Percentiles rank a stretch among this genome's conserved stretches.
Evolutionary conservation across 2,113 vertebrate genomes (phyloP).

Genomic region (Trachemys scripta): DNA sequence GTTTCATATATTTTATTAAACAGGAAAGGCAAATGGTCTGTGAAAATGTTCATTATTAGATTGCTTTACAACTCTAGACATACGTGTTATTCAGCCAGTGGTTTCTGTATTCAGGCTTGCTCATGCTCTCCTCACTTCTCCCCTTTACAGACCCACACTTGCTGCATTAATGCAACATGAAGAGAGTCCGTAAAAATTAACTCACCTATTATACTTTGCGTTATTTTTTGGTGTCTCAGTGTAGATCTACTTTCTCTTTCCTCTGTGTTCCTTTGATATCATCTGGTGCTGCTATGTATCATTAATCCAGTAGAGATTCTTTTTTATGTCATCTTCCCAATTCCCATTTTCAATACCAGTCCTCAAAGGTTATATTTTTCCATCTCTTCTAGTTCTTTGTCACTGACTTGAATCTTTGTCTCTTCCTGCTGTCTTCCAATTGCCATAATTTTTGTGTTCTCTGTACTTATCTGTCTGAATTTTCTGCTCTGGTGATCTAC

Average conservation of each 20-base stretch:
- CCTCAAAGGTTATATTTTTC: too few relatives aligned
- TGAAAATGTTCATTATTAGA: not conserved
- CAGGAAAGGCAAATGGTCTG: not conserved
- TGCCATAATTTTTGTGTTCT: too few relatives aligned
- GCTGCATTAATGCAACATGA: not conserved
- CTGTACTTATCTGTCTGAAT: too few relatives aligned
- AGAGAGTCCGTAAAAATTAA: not conserved
- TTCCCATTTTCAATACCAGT: too few relatives aligned
- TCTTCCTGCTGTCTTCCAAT: too few relatives aligned
- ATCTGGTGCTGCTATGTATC: not conserved
- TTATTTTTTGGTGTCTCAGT: not conserved
- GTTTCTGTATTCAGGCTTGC: not conserved
- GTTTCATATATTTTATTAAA: conserved; percentile 45
- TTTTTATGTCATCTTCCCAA: too few relatives aligned
- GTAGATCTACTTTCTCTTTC: not conserved
- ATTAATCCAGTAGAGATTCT: not conserved
- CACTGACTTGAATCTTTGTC: too few relatives aligned
- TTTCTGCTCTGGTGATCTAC: too few relatives aligned
- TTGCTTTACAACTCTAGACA: conserved; percentile 15
- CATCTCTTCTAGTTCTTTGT: too few relatives aligned
- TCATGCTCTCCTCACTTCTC: not conserved
- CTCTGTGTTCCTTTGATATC: not conserved
- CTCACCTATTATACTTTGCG: not conserved
- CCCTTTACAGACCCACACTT: not conserved
- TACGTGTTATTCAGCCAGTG: conserved; percentile 55